phyloP scores from a whole-genome alignment of 1,140 invertebrate genomes.

The Lysiphlebus fabarum region DNA sequence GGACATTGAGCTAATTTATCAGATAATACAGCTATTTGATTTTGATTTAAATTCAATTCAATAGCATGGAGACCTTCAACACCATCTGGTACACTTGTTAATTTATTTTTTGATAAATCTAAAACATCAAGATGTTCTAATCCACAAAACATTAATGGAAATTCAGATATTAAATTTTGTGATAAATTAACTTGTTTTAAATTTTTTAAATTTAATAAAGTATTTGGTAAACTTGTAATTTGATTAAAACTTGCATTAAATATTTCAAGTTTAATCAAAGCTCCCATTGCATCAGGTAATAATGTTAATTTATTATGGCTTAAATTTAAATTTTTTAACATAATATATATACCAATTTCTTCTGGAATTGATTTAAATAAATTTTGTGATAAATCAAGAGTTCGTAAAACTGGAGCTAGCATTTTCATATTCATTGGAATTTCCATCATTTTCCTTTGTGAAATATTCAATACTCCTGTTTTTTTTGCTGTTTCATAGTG shows the following conservation, averaged over 20 bases:
- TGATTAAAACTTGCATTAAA: slow-evolving; percentile 73
- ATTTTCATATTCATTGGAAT: slow-evolving; percentile 62
- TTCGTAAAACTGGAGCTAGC: slow-evolving; percentile 72
- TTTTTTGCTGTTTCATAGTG: slow-evolving; percentile 91
- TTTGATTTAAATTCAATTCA: slow-evolving; percentile 92
- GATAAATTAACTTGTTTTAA: slow-evolving; percentile 76
- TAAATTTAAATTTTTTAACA: slow-evolving; percentile 81
- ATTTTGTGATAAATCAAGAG: slow-evolving; percentile 88
- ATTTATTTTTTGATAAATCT: slow-evolving; percentile 87
- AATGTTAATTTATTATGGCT: slow-evolving; percentile 66
- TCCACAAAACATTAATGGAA: slow-evolving; percentile 76
- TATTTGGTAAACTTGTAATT: slow-evolving; percentile 65
- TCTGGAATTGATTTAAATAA: slow-evolving; percentile 74
- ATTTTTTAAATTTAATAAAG: slow-evolving; percentile 66
- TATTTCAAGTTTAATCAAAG: slow-evolving; percentile 80
- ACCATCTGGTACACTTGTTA: slow-evolving; percentile 73
- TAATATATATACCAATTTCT: slow-evolving; percentile 74
- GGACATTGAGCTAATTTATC: slow-evolving; percentile 79
- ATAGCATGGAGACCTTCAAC: slow-evolving; percentile 72
- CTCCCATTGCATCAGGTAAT: slow-evolving; percentile 72
- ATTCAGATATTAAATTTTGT: slow-evolving; percentile 75
- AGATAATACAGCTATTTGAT: slow-evolving; percentile 80
- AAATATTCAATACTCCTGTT: slow-evolving; percentile 87
- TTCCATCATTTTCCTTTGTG: slow-evolving; percentile 75
- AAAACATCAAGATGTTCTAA: slow-evolving; percentile 84